A percentile compares a stretch with the other conserved stretches of the same genome.
These are phyloP conservation scores for Acanthaster planci DNA, from an alignment of 35 echinoderm and acorn worm species.

Conservation along the genomic window DNA sequence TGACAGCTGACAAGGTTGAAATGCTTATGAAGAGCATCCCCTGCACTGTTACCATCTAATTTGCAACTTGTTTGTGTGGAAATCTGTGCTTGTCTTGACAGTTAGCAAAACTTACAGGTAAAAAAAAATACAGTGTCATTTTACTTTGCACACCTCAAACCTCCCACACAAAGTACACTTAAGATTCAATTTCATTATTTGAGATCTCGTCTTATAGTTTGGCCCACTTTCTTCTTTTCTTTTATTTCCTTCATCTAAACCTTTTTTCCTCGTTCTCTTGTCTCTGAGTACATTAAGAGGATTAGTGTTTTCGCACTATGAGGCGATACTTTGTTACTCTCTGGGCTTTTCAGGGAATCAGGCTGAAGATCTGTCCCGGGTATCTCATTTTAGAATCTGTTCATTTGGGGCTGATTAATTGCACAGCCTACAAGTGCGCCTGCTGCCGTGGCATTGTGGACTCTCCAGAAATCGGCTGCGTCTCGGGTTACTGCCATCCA, in stretches of 20 bases:
- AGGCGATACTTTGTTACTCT: conserved; percentile 22
- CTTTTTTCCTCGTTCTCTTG: conserved; percentile 8
- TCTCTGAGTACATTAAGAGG: conserved; percentile 28
- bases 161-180: conserved; percentile 1
- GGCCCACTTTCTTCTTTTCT: background rate
- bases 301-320: conserved; percentile 26
- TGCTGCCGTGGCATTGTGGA: conserved; percentile 11
- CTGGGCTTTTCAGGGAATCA: background rate
- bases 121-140: conserved; percentile 12
- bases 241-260: background rate
- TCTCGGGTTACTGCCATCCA: conserved; percentile 16
- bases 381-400: conserved; percentile 33
- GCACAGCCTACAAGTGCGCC: conserved; percentile 26
- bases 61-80: too few relatives aligned
- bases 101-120: background rate
- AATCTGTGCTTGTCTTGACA: too few relatives aligned
- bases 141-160: background rate
- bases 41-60: too few relatives aligned
- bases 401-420: conserved; percentile 29
- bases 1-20: too few relatives aligned
- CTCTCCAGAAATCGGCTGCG: conserved; percentile 19
- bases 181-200: conserved; percentile 27
- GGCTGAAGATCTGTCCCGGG: background rate
- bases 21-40: too few relatives aligned
- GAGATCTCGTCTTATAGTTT: conserved; percentile 14